Evolutionary conservation across 2,888 invertebrate genomes (phyloP).

Genomic region (Mesorhabditis sp.): DNA sequence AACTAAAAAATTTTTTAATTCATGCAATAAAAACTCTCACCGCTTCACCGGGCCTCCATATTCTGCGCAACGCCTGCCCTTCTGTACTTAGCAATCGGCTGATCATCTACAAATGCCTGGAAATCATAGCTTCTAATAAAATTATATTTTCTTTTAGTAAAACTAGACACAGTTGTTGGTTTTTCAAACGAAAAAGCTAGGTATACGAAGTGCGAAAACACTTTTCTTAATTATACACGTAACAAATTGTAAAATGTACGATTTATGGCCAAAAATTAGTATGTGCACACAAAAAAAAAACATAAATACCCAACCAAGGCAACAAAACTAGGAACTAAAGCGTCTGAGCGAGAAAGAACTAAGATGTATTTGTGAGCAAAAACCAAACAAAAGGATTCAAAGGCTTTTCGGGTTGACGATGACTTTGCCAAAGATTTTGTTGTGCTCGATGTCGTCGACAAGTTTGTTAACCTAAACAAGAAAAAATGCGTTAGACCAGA

Average conservation of each 20-base stretch:
- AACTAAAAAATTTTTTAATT: too few species aligned
- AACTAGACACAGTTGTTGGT: too few species aligned
- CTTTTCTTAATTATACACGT: background rate
- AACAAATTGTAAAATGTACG: background rate
- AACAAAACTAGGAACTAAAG: too few species aligned
- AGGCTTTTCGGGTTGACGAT: constrained; percentile 17
- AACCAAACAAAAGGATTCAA: background rate
- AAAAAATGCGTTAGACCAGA: constrained; percentile 17
- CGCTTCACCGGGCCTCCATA: too few species aligned
- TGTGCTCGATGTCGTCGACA: constrained; percentile 19
- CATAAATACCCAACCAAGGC: background rate
- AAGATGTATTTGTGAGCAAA: background rate
- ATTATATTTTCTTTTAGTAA: too few species aligned
- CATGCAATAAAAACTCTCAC: too few species aligned
- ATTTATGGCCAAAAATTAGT: background rate
- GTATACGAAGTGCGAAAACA: too few species aligned
- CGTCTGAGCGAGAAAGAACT: background rate
- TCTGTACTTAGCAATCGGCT: too few species aligned
- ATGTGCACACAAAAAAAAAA: background rate
- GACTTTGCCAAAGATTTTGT: constrained; percentile 26
- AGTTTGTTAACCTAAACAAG: constrained; percentile 19
- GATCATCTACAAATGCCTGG: too few species aligned
- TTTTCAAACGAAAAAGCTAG: too few species aligned
- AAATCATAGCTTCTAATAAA: too few species aligned
- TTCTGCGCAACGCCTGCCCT: too few species aligned